Base-by-base conservation (phyloP, 2,888 invertebrate species). In the Eremobia ochroleuca region DNA sequence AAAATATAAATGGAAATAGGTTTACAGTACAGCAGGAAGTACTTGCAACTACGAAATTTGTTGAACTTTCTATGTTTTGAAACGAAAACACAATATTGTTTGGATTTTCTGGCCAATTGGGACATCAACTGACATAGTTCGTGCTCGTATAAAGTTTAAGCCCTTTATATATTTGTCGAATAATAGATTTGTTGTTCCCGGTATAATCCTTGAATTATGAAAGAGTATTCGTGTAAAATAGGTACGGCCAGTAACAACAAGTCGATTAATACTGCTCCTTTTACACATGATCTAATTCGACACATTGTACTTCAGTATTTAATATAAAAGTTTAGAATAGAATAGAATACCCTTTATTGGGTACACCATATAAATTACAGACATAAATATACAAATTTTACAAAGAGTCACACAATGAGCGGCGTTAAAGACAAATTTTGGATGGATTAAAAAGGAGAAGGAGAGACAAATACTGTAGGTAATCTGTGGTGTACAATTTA, bases 11-110 rank as follows among this genome's bases (percentile, higher is more conserved):
- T 49, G 28, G 31, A 52, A 59, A 64, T 67, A 58, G 3, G 21
- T 40, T 11, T 11, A 40, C 25, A 40, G 18, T 31, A 58, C n/a
- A n/a, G 40, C 11, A 34, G 59, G 21, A 68, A 59, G 34, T 84
- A 62, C 66, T 58, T 74, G 65, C 40, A 68, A 65, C 59, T 46
- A 28, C 37, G 65, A 66, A 61, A 69, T 52, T 65, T 37, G n/a
- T 82, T 68, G 46, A 79, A 73, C 28, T 81, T 73, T 73, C 34
- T 13, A 67, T 52, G 15, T 55, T 79, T 49, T 82, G 82, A n/a
- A 40, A 55, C 46, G 59, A 69, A 82, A 69, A 28, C 43, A 31
- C 9, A 64, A 58, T 21, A 58, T 68, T 43, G 49, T 77, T 46
- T 34, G 37, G 46, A 69, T 66, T 69, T 65, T 43, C 64, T 58